Conservation (phyloP, 2,797 vertebrate genomes). For the Tinamus major region DNA sequence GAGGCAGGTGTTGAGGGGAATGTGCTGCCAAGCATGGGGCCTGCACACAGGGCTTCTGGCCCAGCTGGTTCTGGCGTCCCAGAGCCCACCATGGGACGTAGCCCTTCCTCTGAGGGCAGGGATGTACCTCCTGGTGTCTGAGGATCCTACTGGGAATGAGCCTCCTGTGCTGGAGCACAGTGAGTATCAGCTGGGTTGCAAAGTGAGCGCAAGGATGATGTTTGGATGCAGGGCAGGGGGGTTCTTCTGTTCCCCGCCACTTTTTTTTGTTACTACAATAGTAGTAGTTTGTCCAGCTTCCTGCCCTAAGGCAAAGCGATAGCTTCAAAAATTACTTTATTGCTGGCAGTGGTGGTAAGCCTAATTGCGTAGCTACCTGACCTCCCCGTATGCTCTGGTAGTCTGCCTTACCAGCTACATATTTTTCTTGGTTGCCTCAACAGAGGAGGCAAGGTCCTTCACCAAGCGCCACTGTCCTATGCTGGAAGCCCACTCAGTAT, state of each 20-base stretch:
- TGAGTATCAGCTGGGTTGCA: not conserved
- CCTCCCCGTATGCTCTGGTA: not conserved
- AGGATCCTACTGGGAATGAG: not conserved
- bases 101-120: not conserved
- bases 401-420: not conserved
- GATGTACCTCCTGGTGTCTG: not conserved
- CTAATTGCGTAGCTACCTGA: not conserved
- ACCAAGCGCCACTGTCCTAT: not conserved
- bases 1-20: not conserved
- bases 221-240: not conserved
- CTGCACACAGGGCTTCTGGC: not conserved
- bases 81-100: not conserved
- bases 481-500: not conserved
- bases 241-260: not conserved
- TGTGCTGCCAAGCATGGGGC: too few species aligned
- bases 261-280: not conserved
- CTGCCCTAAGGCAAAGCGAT: not conserved
- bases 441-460: not conserved
- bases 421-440: not conserved
- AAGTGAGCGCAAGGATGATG: not conserved
- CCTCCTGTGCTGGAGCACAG: accelerated
- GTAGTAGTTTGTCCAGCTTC: not conserved
- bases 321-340: not conserved
- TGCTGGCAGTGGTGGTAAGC: not conserved
- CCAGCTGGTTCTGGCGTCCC: not conserved